Evolutionary conservation across 2,113 vertebrate species (phyloP), one percentile per base, ranked within the genome.

Genomic region (Tenebrosternarchus preto): DNA sequence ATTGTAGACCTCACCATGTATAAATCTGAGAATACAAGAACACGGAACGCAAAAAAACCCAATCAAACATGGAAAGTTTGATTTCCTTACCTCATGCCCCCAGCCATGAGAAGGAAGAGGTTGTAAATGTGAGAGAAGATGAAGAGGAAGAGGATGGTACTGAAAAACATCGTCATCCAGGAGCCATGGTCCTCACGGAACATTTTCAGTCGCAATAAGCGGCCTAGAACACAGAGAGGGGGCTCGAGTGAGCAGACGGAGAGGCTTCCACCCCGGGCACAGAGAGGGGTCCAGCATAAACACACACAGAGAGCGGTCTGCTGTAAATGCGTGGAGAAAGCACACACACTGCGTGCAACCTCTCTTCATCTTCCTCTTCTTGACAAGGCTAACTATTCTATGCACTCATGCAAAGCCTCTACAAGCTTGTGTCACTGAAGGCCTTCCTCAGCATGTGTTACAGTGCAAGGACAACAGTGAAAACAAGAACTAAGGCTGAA

Each of bases 141-240:
- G 94, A 98, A 99, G 87, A 99, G 95, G 87, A 96, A 97, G 89
- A 99, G 95, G 88, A 99, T 97, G 71, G 94, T 95, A 91, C 95
- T 98, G 95, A 99, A 99, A 92, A 99, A 98, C 98, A 99, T 99
- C 0, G 96, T 98, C 97, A 99, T 99, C 98, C 97, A 99, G 43
- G 97, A 99, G 68, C 98, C 98, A 0, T 98, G 98, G 83, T 99
- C 98, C 85, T 98, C 96, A 60, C 96, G 94, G 90, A 99, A 99
- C 96, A 98, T 96, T 89, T 98, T 99, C 90, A 99, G 90, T 50
- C 96, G 95, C 73, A 99, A 95, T 85, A 96, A 92, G 80, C 95
- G 95, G 92, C 98, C 98, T 99, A 87, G 72, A 79, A 90, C 50
- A 27, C 79, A 88, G 15, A 83, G 90, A 85, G 85, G 82, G 88